These are phyloP conservation scores for Notamacropus eugenii DNA, from an alignment of 2,797 vertebrate genomes.

Conservation along the genomic window DNA sequence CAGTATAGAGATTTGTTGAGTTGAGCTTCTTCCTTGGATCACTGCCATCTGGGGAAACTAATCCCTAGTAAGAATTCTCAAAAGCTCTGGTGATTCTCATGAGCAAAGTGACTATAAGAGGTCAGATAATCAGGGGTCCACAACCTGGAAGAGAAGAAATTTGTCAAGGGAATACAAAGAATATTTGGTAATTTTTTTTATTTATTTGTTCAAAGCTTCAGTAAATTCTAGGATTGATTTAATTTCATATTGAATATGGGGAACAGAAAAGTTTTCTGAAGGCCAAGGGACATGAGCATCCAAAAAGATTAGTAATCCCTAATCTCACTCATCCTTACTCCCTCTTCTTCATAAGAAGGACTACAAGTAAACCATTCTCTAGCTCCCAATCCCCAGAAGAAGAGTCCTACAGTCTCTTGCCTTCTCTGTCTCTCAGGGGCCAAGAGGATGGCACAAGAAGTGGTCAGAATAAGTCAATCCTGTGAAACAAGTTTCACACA, in stretches of 20 bases:
- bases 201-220: neutral
- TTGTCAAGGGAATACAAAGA: neutral
- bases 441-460: rapidly evolving
- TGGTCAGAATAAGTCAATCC: neutral
- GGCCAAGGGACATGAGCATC: neutral
- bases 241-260: neutral
- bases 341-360: neutral
- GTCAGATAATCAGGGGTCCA: neutral
- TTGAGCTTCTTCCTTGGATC: neutral
- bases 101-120: neutral
- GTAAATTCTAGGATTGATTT: neutral
- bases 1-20: neutral
- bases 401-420: rapidly evolving
- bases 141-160: neutral
- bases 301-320: neutral
- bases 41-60: neutral
- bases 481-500: neutral
- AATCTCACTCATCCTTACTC: neutral
- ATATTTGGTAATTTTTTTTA: neutral
- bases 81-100: neutral
- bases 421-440: neutral
- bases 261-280: neutral
- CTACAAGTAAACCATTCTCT: neutral
- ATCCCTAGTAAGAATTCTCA: neutral
- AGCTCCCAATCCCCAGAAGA: neutral